Base-by-base conservation (phyloP, 1,140 invertebrate genomes). In the Sarcophaga peregrina region DNA sequence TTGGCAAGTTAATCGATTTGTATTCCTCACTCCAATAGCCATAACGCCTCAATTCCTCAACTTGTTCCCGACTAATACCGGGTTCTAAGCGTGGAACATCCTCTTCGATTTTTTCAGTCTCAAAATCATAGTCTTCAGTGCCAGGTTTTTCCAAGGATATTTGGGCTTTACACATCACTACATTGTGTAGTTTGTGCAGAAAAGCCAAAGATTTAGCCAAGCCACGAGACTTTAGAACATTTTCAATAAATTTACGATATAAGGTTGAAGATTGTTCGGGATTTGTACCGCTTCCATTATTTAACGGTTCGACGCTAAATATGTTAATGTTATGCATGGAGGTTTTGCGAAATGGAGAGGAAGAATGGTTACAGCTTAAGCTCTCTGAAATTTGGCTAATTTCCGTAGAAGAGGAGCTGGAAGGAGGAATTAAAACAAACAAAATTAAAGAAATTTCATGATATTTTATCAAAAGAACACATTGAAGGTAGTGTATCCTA, bases 181-280 rank as follows among this genome's bases (percentile, higher is more conserved):
- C 91, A 58, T 91, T 92, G 84, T 95, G 93, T 84, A 96, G 88
- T 87, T 93, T 93, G 86, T 96, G 94, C 47, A 96, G 91, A 88
- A 96, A 96, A 84, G 93, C 92, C 84, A 96, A 88, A 84, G 95
- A 95, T 87, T 96, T 96, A 50, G 94, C 93, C 73, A 98, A 91
- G 1, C 96, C 96, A 85, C 95, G 94, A 15, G 95, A 96, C 90
- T 97, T 97, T 20, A 98, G 91, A 75, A 96, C 94, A 90, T 96
- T 95, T 88, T 97, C 95, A 82, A 97, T 96, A 87, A 96, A 97
- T 85, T 95, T 94, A 83, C 95, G 86, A 37, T 90, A 90, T 83
- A 90, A 50, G 0, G 84, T 86, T 5, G 87, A 86, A 0, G 87
- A 88, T 48, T 89, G 86, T 58, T 88, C 88, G 0, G 86, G 87